phyloP scores from a whole-genome alignment of 2,888 invertebrate species.

The Arge pagana region DNA sequence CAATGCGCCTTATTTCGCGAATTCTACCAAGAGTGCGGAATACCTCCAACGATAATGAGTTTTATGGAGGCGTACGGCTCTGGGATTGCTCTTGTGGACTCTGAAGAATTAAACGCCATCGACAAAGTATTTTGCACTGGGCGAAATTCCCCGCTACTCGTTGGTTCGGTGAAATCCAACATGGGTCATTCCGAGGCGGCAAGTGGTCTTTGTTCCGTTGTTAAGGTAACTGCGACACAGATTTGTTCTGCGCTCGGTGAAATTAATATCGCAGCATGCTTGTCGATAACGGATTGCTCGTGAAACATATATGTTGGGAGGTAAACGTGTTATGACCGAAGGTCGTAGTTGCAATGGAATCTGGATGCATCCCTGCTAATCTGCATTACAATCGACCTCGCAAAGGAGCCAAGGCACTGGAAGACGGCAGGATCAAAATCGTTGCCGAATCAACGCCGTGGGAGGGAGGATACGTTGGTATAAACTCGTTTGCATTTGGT shows the following conservation, averaged over 20 bases:
- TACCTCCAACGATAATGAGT: conserved; percentile 63
- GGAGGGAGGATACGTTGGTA: conserved; percentile 73
- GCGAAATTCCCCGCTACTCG: conserved; percentile 75
- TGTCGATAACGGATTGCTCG: conserved; percentile 5
- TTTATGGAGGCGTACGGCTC: conserved; percentile 78
- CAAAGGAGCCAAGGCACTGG: conserved; percentile 65
- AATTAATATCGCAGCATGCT: too few species aligned
- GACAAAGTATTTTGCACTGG: conserved; percentile 77
- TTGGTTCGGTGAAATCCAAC: conserved; percentile 94
- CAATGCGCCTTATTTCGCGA: conserved; percentile 58
- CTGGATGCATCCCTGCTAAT: conserved; percentile 82
- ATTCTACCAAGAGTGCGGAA: conserved; percentile 64
- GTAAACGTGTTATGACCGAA: conserved; percentile 38
- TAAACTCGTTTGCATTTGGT: conserved; percentile 94
- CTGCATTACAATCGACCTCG: conserved; percentile 74
- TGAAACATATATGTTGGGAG: background rate
- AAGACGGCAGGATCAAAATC: conserved; percentile 69
- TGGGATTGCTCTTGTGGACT: conserved; percentile 85
- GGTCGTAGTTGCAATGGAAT: conserved; percentile 79
- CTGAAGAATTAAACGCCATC: conserved; percentile 86
- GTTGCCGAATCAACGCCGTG: conserved; percentile 74
- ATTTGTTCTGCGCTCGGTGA: background rate
- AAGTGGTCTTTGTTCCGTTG: conserved; percentile 80
- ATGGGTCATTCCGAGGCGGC: conserved; percentile 91
- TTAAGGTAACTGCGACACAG: conserved; percentile 68